Percentiles rank a stretch among this genome's conserved stretches.
Evolutionary conservation across 2,113 vertebrate species (phyloP).

Genomic region (Pelodiscus sinensis): DNA sequence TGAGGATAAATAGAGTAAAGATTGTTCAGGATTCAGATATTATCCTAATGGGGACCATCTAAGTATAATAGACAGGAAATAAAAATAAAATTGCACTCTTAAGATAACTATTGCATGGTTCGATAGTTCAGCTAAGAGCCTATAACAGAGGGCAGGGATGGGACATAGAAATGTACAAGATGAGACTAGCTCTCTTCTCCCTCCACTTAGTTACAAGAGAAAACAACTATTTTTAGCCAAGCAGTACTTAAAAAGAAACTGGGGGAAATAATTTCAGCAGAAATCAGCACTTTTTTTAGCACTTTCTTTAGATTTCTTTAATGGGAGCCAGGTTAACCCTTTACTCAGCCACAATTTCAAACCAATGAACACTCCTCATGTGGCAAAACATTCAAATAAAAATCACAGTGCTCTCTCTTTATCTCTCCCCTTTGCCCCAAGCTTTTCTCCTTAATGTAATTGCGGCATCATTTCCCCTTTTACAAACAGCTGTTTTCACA

Average conservation of each 20-base stretch:
- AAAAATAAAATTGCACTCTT: not conserved
- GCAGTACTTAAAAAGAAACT: not conserved
- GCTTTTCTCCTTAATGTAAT: slow-evolving; percentile 27
- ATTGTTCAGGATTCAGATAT: not conserved
- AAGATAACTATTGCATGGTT: not conserved
- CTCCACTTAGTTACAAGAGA: not conserved
- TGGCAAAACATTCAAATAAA: slow-evolving; percentile 47
- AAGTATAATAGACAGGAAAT: not conserved
- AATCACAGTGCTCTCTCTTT: slow-evolving; percentile 41
- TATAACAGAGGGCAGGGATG: not conserved
- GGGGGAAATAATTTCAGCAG: not conserved
- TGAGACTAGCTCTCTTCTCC: not conserved
- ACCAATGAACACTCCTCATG: accelerated
- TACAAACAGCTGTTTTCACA: slow-evolving; percentile 57
- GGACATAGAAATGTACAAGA: not conserved
- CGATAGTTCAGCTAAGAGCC: not conserved
- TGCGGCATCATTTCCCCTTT: slow-evolving; percentile 23
- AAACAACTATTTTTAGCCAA: not conserved
- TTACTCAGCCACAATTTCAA: slow-evolving; percentile 6
- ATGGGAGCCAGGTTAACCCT: not conserved
- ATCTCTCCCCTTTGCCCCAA: slow-evolving; percentile 23
- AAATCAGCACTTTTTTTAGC: not conserved
- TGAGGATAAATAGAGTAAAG: not conserved
- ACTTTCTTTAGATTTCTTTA: slow-evolving; percentile 28
- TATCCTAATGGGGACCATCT: not conserved